Percentiles rank a stretch among this genome's conserved stretches.
Evolutionary conservation across 1,140 invertebrate species (phyloP).

Genomic region (Drosophila melanogaster): Release_6_plus_ISO1_MT NC_004354.4:7633501-7634000

Average conservation of each 20-base stretch:
- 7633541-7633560: not conserved
- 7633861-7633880: conserved; percentile 80
- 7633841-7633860: conserved; percentile 83
- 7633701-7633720: conserved; percentile 31
- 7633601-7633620: not conserved
- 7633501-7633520: conserved; percentile 77
- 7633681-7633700: conserved; percentile 78
- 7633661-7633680: conserved; percentile 84
- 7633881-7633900: conserved; percentile 36
- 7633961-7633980: conserved; percentile 12
- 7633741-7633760: conserved; percentile 24
- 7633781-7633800: conserved; percentile 66
- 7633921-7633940: conserved; percentile 35
- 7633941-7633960: conserved; percentile 73
- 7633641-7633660: conserved; percentile 73
- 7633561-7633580: not conserved
- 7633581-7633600: not conserved
- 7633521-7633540: conserved; percentile 49
- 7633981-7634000: conserved; percentile 22
- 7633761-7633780: conserved; percentile 2
- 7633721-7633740: conserved; percentile 71
- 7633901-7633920: conserved; percentile 15
- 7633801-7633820: conserved; percentile 52
- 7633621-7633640: conserved; percentile 41
- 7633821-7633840: conserved; percentile 79